Evolutionary conservation across 2,888 invertebrate species (phyloP).

Genomic region (Ditula angustiorana): DNA sequence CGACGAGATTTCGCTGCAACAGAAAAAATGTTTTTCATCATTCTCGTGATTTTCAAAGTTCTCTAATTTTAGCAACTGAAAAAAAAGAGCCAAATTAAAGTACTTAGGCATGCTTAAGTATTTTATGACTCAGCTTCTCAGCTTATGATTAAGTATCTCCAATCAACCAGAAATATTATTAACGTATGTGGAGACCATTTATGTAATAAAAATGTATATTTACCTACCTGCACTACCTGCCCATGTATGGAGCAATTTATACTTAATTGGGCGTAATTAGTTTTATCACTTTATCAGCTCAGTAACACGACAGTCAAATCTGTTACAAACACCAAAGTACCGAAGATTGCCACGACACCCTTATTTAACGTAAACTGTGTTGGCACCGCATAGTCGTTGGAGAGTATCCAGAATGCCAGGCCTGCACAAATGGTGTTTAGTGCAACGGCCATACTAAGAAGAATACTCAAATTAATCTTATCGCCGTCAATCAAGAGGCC

Average conservation of each 20-base stretch:
- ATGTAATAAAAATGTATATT: too few species aligned
- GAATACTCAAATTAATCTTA: constrained; percentile 49
- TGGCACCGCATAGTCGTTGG: constrained; percentile 11
- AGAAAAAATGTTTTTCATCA: neutral
- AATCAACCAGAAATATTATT: too few species aligned
- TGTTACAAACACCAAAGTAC: constrained; percentile 48
- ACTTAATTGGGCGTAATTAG: too few species aligned
- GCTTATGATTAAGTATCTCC: too few species aligned
- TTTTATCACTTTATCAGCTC: neutral
- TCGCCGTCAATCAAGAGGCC: constrained; percentile 53
- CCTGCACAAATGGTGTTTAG: constrained; percentile 50
- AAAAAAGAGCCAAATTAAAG: too few species aligned
- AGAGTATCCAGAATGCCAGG: constrained; percentile 51
- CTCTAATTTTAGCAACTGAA: neutral
- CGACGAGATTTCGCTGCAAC: neutral
- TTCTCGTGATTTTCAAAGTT: neutral
- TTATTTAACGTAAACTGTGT: constrained; percentile 50
- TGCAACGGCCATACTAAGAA: constrained; percentile 51
- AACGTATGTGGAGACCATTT: too few species aligned
- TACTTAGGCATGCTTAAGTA: too few species aligned
- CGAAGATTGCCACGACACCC: constrained; percentile 52
- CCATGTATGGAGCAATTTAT: too few species aligned
- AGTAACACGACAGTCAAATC: constrained; percentile 52
- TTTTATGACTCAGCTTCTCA: too few species aligned
- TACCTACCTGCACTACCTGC: too few species aligned